Base-by-base conservation (phyloP, 2,797 vertebrate genomes). In the Leptodactylus fallax region DNA sequence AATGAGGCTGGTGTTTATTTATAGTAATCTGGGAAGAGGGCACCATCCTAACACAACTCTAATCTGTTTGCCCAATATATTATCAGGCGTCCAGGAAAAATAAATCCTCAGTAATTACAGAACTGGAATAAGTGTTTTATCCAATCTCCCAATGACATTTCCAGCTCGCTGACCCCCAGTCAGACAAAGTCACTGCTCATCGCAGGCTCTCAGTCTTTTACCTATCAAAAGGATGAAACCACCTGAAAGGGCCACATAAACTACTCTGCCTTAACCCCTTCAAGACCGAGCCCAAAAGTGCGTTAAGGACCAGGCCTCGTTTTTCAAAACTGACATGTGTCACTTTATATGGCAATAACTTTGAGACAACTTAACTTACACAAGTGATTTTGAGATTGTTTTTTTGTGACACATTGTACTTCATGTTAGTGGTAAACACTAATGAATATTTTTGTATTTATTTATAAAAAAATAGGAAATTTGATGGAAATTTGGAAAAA, bases 11-110 rank as follows among this genome's bases (percentile, higher is more conserved):
- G 6, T 80, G 78, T 81, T 72, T 86, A 60, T 80, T 71, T 47
- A 49, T 72, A 49, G 65, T 86, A 86, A 86, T 80, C 85, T 58
- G 85, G 53, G 23, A 45, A 12, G 69, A 84, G 69, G 69, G 67
- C 55, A 16, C 14, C 36, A 23, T 45, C 53, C 55, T 10, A 25
- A 25, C 80, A 51, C 21, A 53, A 51, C 36, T 51, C 9, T 82
- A 51, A 67, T 53, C 61, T 83, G 81, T 83, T 72, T 76, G 67
- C 36, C 67, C 65, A 49, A 76, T 72, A n/a, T 76, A 84, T 61
- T 61, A 76, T 45, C 69, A 49, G 55, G 5, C 67, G 12, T n/a
- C 21, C 69, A 56, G 45, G 53, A 55, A 69, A 84, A 84, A 84
- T 76, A 84, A 76, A 76, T 61, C 69, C 55, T 45, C 13, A 2